phyloP scores from a whole-genome alignment of 1,140 invertebrate genomes.

The Ostrea denselamellosa region DNA sequence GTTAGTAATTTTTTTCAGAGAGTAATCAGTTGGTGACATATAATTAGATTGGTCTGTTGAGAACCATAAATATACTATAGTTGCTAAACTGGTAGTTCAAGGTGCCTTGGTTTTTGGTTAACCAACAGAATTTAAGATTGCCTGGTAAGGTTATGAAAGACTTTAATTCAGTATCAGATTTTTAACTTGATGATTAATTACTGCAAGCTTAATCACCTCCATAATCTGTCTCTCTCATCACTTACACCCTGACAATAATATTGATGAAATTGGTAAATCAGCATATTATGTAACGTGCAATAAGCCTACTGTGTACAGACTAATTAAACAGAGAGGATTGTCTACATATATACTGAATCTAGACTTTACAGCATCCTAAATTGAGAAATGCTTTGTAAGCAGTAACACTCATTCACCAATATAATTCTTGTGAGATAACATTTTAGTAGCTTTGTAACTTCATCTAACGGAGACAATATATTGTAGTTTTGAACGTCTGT shows the following conservation, averaged over 20 bases:
- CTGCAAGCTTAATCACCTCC: not conserved
- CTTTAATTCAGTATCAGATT: slow-evolving; percentile 11
- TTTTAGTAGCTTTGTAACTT: too few relatives aligned
- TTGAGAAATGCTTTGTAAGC: too few relatives aligned
- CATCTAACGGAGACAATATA: too few relatives aligned
- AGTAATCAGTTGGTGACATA: not conserved
- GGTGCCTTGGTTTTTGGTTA: slow-evolving; percentile 2
- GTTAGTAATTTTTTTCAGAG: not conserved
- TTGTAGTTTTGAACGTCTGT: too few relatives aligned
- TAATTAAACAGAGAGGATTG: not conserved
- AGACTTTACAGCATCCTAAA: too few relatives aligned
- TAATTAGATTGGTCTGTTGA: not conserved
- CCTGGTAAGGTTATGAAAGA: not conserved
- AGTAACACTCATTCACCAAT: too few relatives aligned
- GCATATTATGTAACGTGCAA: not conserved
- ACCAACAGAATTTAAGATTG: not conserved
- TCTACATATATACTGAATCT: not conserved
- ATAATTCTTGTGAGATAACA: too few relatives aligned
- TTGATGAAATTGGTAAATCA: not conserved
- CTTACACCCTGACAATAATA: not conserved
- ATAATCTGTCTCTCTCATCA: not conserved
- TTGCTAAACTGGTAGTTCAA: not conserved
- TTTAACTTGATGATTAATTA: slow-evolving; percentile 11
- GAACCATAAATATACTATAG: not conserved
- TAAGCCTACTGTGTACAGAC: not conserved